Percentiles rank a stretch among this genome's conserved stretches.
Evolutionary conservation across 2,888 invertebrate species (phyloP).

Genomic region (Sphaeridia pumilis): DNA sequence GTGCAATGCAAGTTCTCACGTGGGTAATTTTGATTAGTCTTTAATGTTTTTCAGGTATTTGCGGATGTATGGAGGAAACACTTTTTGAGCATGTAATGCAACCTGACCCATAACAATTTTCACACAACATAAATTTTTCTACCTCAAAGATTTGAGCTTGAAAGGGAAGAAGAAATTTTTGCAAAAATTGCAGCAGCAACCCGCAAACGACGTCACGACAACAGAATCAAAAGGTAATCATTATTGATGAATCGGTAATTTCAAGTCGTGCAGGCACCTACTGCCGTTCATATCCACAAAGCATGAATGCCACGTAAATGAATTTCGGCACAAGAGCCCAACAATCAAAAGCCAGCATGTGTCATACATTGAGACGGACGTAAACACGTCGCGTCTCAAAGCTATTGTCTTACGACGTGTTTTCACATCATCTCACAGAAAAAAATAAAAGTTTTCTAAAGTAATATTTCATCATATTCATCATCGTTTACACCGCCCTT

Average conservation of each 20-base stretch:
- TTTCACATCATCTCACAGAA: no score
- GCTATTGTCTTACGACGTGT: not conserved
- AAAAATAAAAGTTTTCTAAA: no score
- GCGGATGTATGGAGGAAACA: no score
- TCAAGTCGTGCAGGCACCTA: slow-evolving; percentile 2
- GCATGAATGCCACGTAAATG: not conserved
- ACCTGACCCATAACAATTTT: no score
- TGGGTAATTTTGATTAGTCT: no score
- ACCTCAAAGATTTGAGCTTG: not conserved
- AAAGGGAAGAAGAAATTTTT: not conserved
- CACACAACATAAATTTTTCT: not conserved
- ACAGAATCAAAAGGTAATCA: slow-evolving; percentile 1
- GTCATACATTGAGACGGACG: not conserved
- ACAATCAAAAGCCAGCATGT: not conserved
- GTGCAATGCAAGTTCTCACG: no score
- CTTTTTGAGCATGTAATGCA: no score
- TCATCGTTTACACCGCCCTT: not conserved
- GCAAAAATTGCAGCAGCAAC: not conserved
- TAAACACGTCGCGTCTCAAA: not conserved
- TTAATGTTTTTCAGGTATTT: no score
- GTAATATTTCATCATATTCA: no score
- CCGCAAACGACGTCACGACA: not conserved
- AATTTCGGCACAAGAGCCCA: not conserved
- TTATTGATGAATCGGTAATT: slow-evolving; percentile 2
- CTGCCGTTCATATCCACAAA: not conserved